Evolutionary conservation across 2,113 vertebrate genomes (phyloP).

Genomic region (Myxocyprinus asiaticus): DNA sequence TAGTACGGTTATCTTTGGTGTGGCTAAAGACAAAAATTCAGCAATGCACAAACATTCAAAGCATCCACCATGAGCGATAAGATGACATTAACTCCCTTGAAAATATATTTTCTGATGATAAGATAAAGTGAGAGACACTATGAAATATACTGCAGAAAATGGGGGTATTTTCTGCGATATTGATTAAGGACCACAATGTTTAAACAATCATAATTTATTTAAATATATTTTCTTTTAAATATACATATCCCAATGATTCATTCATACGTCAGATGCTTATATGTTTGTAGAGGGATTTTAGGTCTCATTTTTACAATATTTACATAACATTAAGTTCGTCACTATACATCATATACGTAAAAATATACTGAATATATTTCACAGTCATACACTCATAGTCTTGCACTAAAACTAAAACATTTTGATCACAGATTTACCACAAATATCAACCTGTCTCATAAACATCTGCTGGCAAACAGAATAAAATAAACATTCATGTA

Average conservation of each 20-base stretch:
- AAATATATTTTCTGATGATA: too few relatives aligned
- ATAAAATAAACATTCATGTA: constrained; percentile 75
- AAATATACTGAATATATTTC: constrained; percentile 73
- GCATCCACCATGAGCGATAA: constrained; percentile 11
- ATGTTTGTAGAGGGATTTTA: constrained; percentile 63
- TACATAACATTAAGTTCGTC: constrained; percentile 82
- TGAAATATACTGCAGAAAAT: background rate
- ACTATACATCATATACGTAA: constrained; percentile 67
- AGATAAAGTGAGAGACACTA: background rate
- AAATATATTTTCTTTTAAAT: constrained; percentile 76
- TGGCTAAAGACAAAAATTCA: background rate
- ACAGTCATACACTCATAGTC: constrained; percentile 56
- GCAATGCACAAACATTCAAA: constrained; percentile 3
- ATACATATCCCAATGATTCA: constrained; percentile 62
- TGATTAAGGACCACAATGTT: background rate
- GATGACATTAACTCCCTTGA: background rate
- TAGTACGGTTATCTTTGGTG: background rate
- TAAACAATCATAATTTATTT: constrained; percentile 76
- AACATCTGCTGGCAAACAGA: constrained; percentile 58
- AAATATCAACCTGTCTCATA: constrained; percentile 50
- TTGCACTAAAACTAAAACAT: constrained; percentile 38
- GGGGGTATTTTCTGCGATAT: background rate
- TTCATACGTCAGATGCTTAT: constrained; percentile 76
- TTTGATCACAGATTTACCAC: constrained; percentile 44
- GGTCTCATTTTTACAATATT: constrained; percentile 78